Base-by-base conservation (phyloP, 2,797 vertebrate genomes). In the Benthosema pterotum region DNA sequence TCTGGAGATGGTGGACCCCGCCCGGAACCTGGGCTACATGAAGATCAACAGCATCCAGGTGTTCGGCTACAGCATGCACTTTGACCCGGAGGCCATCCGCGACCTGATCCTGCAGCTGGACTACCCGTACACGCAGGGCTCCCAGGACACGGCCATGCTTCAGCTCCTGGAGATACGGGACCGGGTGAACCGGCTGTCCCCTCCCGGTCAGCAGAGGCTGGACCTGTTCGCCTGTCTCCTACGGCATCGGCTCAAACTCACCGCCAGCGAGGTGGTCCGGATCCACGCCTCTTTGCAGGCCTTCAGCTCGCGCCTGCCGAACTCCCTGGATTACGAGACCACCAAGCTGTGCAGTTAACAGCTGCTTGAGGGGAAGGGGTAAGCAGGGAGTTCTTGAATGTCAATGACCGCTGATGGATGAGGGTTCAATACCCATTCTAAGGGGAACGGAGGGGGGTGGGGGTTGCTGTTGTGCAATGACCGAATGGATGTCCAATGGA, bases 21-120 rank as follows among this genome's bases (percentile, higher is more conserved):
- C 93, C 0, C 92, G 94, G 59, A 98, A 97, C 77, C 93, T 98
- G 89, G 97, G 97, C 68, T 98, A 98, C 81, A 98, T 99, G 97
- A 99, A 99, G 90, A 98, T 99, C 81, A 97, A 97, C 86, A 94
- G 94, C 85, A 97, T 98, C 72, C 97, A 97, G 89, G 97, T 98
- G 69, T 98, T 98, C 70, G 97, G 97, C 83, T 99, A 98, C 90
- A 98, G 97, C 92, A 98, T 98, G 97, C 96, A 96, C 89, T 99
- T 99, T 22, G 96, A 98, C 85, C 95, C 96, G 0, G 97, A 99
- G 68, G 96, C 97, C 0, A 98, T 98, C 54, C 93, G 96, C 53
- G 96, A 99, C 83, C 90, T 98, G 86, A 98, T 99, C 72, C 88
- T 98, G 75, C 97, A 98, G 85, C 87, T 98, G 89, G 97, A 99